Percentiles rank a stretch among this genome's conserved stretches.
phyloP scores from a whole-genome alignment of 1,140 invertebrate genomes.

The Pogonognathellus flavescens region DNA sequence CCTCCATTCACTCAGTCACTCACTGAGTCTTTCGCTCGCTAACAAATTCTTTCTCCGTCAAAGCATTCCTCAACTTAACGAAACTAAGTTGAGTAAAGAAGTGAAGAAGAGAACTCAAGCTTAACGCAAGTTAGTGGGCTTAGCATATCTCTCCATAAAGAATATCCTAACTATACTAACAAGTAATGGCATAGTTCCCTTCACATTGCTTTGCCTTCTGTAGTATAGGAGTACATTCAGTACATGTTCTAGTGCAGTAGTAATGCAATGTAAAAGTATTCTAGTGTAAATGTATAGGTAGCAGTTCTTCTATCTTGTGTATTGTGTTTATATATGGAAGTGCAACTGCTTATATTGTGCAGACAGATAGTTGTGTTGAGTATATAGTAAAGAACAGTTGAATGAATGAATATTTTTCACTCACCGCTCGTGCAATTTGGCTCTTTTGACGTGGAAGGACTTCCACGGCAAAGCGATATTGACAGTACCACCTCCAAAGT shows the following conservation, averaged over 20 bases:
- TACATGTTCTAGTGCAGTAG: too few species aligned
- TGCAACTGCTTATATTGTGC: neutral
- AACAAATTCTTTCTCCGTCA: slow-evolving; percentile 48
- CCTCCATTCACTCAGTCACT: slow-evolving; percentile 31
- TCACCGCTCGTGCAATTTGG: slow-evolving; percentile 80
- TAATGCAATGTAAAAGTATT: slow-evolving; percentile 13
- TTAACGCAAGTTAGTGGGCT: slow-evolving; percentile 27
- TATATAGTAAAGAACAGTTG: slow-evolving; percentile 28
- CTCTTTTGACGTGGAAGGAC: slow-evolving; percentile 79
- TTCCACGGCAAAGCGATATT: slow-evolving; percentile 81
- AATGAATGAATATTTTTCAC: slow-evolving; percentile 53
- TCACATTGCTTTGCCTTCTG: too few species aligned
- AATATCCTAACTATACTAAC: slow-evolving; percentile 15
- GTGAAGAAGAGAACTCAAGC: slow-evolving; percentile 35
- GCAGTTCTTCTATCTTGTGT: neutral
- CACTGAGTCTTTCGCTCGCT: slow-evolving; percentile 17
- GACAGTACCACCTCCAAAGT: slow-evolving; percentile 94
- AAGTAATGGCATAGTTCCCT: too few species aligned
- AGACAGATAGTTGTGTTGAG: slow-evolving; percentile 35
- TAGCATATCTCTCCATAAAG: slow-evolving; percentile 27
- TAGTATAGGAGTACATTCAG: too few species aligned
- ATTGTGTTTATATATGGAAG: too few species aligned
- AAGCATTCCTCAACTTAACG: slow-evolving; percentile 46
- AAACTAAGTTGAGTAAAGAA: slow-evolving; percentile 47
- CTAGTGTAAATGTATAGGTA: neutral